Conservation (phyloP, 2,888 invertebrate genomes). For the Cerastis rubricosa region DNA sequence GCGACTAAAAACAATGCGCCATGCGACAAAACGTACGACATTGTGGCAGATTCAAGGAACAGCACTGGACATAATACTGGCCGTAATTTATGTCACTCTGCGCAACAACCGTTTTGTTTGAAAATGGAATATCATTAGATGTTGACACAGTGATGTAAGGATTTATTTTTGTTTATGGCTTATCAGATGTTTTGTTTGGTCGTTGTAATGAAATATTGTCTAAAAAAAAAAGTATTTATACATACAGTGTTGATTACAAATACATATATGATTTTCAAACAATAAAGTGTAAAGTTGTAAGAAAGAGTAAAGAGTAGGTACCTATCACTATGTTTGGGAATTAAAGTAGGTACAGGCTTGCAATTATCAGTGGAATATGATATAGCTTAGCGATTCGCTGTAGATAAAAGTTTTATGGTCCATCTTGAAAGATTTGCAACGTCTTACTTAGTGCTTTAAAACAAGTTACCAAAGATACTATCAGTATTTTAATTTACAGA, state of each 20-base stretch:
- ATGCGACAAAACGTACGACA: slow-evolving; percentile 72
- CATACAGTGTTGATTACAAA: too few species aligned
- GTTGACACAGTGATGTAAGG: slow-evolving; percentile 46
- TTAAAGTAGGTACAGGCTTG: not conserved
- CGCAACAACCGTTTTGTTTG: slow-evolving; percentile 64
- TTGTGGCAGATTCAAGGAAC: slow-evolving; percentile 74
- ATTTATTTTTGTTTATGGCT: slow-evolving; percentile 46
- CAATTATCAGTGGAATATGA: not conserved
- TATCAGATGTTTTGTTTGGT: slow-evolving; percentile 30
- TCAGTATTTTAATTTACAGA: slow-evolving; percentile 1
- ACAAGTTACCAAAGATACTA: slow-evolving; percentile 17
- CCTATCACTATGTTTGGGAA: not conserved
- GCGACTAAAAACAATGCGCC: slow-evolving; percentile 78
- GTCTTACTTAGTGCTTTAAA: not conserved
- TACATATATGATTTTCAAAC: not conserved
- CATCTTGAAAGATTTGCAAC: not conserved
- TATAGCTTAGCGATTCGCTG: not conserved
- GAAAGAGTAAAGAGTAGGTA: not conserved
- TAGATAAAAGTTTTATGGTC: not conserved
- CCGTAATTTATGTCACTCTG: slow-evolving; percentile 77
- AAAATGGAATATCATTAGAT: slow-evolving; percentile 62
- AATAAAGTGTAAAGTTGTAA: too few species aligned
- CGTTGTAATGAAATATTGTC: too few species aligned
- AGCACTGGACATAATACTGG: slow-evolving; percentile 73
- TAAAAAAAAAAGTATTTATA: too few species aligned